Percentiles rank a stretch among this genome's conserved stretches.
phyloP scores from a whole-genome alignment of 2,888 invertebrate species.

The Pristionchus japonicus region DNA sequence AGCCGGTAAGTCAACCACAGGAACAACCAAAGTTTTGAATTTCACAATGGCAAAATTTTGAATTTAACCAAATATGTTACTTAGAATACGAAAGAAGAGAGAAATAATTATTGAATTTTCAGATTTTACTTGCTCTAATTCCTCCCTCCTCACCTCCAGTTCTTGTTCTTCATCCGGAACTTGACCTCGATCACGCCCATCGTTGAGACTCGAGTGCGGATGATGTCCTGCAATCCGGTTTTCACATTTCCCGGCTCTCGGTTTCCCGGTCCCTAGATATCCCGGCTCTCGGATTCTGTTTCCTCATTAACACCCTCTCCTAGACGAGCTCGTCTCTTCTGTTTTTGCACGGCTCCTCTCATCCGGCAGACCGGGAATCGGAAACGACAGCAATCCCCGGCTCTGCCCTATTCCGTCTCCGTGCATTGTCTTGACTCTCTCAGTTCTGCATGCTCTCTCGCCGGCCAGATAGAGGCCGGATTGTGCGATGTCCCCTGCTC shows the following conservation, averaged over 20 bases:
- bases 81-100: not conserved
- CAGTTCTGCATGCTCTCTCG: too few relatives aligned
- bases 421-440: too few relatives aligned
- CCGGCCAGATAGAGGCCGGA: too few relatives aligned
- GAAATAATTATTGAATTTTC: not conserved
- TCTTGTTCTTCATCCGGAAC: slow-evolving; percentile 70
- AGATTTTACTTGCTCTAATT: too few relatives aligned
- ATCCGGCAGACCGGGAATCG: not conserved
- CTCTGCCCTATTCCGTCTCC: too few relatives aligned
- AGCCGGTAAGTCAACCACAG: too few relatives aligned
- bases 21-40: too few relatives aligned
- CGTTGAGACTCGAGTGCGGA: slow-evolving; percentile 60
- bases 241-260: not conserved
- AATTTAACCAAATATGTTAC: too few relatives aligned
- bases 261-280: not conserved
- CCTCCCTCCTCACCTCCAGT: slow-evolving; percentile 60
- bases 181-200: slow-evolving; percentile 74
- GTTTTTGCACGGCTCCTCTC: not conserved
- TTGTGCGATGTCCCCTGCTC: too few relatives aligned
- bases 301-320: not conserved
- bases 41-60: too few relatives aligned
- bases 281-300: not conserved
- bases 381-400: not conserved
- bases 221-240: slow-evolving; percentile 45
- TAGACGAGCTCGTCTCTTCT: not conserved